Conservation (phyloP, 2,113 vertebrate genomes). For the Pleuronectes platessa region DNA sequence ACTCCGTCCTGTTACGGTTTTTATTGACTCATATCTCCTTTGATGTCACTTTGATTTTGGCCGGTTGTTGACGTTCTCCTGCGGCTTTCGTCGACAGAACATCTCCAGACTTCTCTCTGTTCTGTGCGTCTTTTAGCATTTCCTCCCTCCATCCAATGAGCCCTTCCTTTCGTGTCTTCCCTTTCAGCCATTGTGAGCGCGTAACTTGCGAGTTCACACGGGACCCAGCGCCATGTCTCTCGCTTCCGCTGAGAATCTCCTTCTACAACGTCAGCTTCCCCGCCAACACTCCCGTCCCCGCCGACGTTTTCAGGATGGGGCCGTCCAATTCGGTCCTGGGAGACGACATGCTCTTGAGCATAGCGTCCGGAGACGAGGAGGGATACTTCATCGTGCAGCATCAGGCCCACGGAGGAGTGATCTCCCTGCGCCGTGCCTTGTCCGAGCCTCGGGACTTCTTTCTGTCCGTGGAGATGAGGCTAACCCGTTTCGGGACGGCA, state of each 20-base stretch:
- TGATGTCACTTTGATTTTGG: not conserved
- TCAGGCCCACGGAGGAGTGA: slow-evolving; percentile 53
- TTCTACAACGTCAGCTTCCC: slow-evolving; percentile 69
- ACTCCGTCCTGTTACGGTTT: not conserved
- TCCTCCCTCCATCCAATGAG: slow-evolving; percentile 14
- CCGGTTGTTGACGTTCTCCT: not conserved
- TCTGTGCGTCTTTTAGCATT: not conserved
- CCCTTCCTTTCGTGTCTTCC: slow-evolving; percentile 12
- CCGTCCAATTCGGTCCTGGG: slow-evolving; percentile 45
- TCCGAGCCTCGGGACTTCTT: slow-evolving; percentile 59
- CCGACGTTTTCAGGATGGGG: slow-evolving; percentile 65
- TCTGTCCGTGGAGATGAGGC: slow-evolving; percentile 67
- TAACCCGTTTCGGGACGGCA: slow-evolving; percentile 55
- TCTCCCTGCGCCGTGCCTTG: slow-evolving; percentile 46
- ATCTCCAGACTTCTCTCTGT: not conserved
- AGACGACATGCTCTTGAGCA: slow-evolving; percentile 44
- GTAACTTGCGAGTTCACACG: slow-evolving; percentile 77
- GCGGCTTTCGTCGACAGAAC: not conserved
- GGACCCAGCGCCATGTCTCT: slow-evolving; percentile 57
- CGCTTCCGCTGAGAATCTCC: slow-evolving; percentile 66
- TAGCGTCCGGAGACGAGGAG: slow-evolving; percentile 54
- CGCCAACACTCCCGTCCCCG: slow-evolving; percentile 42
- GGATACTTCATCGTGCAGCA: slow-evolving; percentile 46
- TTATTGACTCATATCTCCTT: too few relatives aligned
- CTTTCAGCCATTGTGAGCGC: slow-evolving; percentile 89